Conservation (phyloP, 1,140 invertebrate species). For the Melipona quadrifasciata region DNA sequence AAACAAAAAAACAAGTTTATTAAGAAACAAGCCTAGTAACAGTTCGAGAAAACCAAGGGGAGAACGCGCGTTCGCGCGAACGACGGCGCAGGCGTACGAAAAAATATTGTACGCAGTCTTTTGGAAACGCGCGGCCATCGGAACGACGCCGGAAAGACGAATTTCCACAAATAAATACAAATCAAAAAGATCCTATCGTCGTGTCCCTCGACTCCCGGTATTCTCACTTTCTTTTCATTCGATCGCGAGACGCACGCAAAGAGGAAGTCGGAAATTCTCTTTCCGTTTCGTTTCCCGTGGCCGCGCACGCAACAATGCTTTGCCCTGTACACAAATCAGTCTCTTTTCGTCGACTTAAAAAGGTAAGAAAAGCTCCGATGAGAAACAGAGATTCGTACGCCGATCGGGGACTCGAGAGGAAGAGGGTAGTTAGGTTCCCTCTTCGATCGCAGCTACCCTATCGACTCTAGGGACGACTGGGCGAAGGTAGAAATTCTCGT, state of each 20-base stretch:
- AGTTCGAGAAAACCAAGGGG: constrained; percentile 77
- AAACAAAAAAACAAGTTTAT: constrained; percentile 85
- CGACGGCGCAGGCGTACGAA: constrained; percentile 63
- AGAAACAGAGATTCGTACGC: constrained; percentile 43
- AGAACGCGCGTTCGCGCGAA: constrained; percentile 75
- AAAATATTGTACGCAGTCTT: constrained; percentile 60
- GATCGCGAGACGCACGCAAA: background rate
- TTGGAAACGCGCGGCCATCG: constrained; percentile 54
- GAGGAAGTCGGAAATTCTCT: background rate
- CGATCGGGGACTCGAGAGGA: constrained; percentile 41
- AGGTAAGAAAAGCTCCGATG: constrained; percentile 48
- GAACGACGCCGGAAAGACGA: background rate
- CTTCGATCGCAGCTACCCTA: background rate
- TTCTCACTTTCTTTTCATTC: too few relatives aligned
- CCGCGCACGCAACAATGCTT: constrained; percentile 75
- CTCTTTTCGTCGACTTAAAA: constrained; percentile 45
- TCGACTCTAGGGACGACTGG: background rate
- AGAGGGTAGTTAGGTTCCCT: background rate
- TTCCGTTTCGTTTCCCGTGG: constrained; percentile 45
- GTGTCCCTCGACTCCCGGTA: background rate
- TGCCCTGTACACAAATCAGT: constrained; percentile 65
- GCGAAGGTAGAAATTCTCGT: constrained; percentile 21
- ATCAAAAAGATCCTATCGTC: background rate
- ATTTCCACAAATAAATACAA: background rate
- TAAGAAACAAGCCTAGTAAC: constrained; percentile 80